Percentiles rank a stretch among this genome's conserved stretches.
phyloP scores from a whole-genome alignment of 2,113 vertebrate genomes.

The Hemichromis elongatus region DNA sequence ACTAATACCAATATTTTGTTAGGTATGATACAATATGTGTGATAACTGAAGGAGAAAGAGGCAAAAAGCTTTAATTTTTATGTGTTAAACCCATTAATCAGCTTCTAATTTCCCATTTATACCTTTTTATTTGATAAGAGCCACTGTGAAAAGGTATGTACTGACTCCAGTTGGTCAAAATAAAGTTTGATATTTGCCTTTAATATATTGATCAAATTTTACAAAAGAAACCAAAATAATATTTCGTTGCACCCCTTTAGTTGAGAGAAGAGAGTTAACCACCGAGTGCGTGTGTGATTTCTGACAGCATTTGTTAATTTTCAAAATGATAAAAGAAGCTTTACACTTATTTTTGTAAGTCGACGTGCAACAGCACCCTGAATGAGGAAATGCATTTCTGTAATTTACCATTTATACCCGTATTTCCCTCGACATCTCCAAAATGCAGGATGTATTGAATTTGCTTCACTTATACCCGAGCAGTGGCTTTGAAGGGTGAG shows the following conservation, averaged over 20 bases:
- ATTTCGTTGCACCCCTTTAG: neutral
- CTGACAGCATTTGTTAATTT: neutral
- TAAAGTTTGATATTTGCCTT: neutral
- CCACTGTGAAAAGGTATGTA: neutral
- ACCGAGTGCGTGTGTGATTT: neutral
- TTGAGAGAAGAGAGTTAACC: neutral
- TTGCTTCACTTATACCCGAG: slow-evolving; percentile 8
- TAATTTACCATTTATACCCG: neutral
- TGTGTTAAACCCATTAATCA: neutral
- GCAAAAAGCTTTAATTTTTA: neutral
- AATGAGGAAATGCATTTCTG: slow-evolving; percentile 1
- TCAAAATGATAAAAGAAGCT: neutral
- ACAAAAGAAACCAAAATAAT: neutral
- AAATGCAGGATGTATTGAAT: slow-evolving; percentile 12
- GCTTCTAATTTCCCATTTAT: neutral
- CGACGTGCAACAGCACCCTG: neutral
- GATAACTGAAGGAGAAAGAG: neutral
- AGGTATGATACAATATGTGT: neutral
- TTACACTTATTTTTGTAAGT: neutral
- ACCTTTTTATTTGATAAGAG: neutral
- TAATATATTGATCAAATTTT: neutral
- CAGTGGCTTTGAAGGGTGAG: slow-evolving; percentile 36
- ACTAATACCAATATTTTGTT: neutral
- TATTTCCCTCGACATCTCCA: neutral
- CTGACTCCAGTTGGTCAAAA: neutral